phyloP scores from a whole-genome alignment of 1,140 invertebrate species.

The Drosophila miranda region DNA sequence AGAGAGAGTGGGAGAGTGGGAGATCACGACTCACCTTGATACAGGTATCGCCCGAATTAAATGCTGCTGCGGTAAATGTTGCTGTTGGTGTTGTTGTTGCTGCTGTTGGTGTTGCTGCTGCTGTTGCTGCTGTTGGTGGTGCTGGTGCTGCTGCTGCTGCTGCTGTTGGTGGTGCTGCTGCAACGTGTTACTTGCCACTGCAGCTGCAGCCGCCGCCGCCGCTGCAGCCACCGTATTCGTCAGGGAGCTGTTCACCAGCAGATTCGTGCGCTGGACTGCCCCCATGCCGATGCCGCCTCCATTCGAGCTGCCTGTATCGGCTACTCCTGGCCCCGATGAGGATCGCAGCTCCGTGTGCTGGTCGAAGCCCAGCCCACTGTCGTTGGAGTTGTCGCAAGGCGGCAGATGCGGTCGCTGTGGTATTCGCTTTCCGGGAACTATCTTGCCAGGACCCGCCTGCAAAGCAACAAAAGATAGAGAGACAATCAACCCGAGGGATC shows the following conservation, averaged over 20 bases:
- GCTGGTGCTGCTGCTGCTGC: conserved; percentile 45
- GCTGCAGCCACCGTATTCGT: conserved; percentile 57
- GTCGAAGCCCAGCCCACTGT: conserved; percentile 91
- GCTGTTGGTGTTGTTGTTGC: conserved; percentile 38
- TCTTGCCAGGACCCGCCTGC: conserved; percentile 83
- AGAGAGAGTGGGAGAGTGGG: conserved; percentile 1
- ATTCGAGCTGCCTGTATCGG: conserved; percentile 5
- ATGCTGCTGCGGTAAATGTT: conserved; percentile 76
- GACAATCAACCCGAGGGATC: too few relatives aligned
- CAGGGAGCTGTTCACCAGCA: conserved; percentile 56
- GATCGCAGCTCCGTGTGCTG: conserved; percentile 83
- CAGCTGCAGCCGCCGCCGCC: conserved; percentile 60
- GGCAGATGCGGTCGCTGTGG: conserved; percentile 78
- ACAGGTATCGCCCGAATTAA: conserved; percentile 78
- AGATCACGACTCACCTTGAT: conserved; percentile 68
- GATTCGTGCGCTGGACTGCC: conserved; percentile 26
- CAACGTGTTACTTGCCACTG: conserved; percentile 58
- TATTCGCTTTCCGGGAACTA: conserved; percentile 82
- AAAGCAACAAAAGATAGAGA: background rate
- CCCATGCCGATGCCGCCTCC: conserved; percentile 19
- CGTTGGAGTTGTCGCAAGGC: conserved; percentile 91
- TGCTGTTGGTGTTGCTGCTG: conserved; percentile 13
- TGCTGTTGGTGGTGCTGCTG: conserved; percentile 58
- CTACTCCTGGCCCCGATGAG: conserved; percentile 22
- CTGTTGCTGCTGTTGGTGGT: conserved; percentile 46